Conservation (phyloP, 2,113 vertebrate genomes). For the Callopanchax toddi region DNA sequence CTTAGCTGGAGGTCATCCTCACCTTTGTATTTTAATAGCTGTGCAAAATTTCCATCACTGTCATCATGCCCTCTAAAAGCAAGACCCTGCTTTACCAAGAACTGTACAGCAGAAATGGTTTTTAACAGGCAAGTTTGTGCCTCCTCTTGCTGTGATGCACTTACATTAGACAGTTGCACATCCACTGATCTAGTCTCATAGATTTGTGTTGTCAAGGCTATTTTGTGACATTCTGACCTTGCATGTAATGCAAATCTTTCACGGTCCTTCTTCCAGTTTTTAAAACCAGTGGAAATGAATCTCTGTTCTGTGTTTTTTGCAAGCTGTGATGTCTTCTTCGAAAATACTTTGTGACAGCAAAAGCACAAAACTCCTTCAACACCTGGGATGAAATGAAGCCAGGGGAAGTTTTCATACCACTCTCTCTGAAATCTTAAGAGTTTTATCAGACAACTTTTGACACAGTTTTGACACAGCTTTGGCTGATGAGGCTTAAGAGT, state of each 20-base stretch:
- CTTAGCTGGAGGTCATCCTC: background rate
- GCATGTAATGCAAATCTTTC: background rate
- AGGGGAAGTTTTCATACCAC: background rate
- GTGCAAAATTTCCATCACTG: no score
- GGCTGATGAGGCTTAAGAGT: no score
- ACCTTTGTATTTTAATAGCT: no score
- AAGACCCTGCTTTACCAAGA: background rate
- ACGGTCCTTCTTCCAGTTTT: background rate
- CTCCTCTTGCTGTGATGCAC: no score
- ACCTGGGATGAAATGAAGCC: background rate
- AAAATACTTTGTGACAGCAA: background rate
- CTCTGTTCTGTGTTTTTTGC: background rate
- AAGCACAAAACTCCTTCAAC: background rate
- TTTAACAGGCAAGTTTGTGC: no score
- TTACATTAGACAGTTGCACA: no score
- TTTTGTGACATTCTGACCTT: background rate
- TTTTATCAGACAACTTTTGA: background rate
- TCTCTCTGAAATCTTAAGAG: background rate
- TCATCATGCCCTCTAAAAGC: background rate
- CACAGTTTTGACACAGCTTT: no score
- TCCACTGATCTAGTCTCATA: constrained; percentile 1
- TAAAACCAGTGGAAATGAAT: constrained; percentile 3
- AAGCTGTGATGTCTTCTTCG: background rate
- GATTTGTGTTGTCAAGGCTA: background rate
- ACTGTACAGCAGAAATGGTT: background rate